Conservation (phyloP, 2,888 invertebrate species). For the Cotesia congregata region DNA sequence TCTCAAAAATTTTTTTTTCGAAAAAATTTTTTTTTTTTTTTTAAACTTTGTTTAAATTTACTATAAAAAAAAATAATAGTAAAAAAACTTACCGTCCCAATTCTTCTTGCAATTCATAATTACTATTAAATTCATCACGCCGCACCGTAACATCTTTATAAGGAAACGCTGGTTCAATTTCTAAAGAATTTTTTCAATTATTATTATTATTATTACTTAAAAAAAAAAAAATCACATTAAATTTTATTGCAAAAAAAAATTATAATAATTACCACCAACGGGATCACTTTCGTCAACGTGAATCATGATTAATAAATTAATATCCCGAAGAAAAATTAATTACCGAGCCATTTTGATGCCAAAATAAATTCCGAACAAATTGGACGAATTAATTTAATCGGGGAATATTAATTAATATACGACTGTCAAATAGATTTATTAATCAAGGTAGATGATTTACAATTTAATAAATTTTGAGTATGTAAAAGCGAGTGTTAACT, state of each 20-base stretch:
- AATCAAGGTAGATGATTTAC: neutral
- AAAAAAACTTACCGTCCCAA: conserved; percentile 86
- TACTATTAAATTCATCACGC: conserved; percentile 87
- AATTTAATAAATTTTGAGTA: neutral
- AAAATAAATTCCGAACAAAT: neutral
- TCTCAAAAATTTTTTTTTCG: no score
- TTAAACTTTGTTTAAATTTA: no score
- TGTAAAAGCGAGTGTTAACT: conserved; percentile 45
- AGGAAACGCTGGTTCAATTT: conserved; percentile 90
- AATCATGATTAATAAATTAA: conserved; percentile 76
- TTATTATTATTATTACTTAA: no score
- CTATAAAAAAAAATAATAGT: neutral
- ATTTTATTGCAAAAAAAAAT: neutral
- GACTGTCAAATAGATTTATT: neutral
- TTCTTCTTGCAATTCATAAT: conserved; percentile 89
- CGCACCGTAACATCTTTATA: conserved; percentile 88
- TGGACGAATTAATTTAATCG: neutral
- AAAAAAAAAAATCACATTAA: conserved; percentile 38
- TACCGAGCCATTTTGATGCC: conserved; percentile 1
- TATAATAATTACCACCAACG: conserved; percentile 80
- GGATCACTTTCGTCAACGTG: conserved; percentile 92
- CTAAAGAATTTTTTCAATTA: conserved; percentile 74
- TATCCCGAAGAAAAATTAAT: neutral
- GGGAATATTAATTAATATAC: neutral
- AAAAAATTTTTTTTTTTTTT: no score